These are phyloP conservation scores for Balaeniceps rex DNA, from an alignment of 2,113 vertebrate genomes.

Conservation along the genomic window DNA sequence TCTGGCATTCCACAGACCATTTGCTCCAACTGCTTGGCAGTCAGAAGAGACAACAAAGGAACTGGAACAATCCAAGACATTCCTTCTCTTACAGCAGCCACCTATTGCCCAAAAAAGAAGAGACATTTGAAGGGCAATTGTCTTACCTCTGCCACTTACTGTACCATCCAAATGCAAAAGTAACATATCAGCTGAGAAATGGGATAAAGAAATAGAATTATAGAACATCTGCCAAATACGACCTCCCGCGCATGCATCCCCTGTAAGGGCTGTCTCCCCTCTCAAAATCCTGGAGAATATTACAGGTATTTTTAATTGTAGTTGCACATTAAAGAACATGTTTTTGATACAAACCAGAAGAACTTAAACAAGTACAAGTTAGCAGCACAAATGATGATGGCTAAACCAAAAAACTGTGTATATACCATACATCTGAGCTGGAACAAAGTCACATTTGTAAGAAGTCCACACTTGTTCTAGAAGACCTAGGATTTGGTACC, in stretches of 20 bases:
- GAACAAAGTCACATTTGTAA: not conserved
- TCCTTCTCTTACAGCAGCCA: conserved; percentile 85
- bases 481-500: not conserved
- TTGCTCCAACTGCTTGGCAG: conserved; percentile 83
- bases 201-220: not conserved
- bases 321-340: not conserved
- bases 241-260: not conserved
- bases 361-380: not conserved
- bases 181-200: not conserved
- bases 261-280: not conserved
- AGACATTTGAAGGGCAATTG: not conserved
- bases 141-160: not conserved
- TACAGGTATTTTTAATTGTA: not conserved
- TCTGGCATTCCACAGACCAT: conserved; percentile 88
- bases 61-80: conserved; percentile 88
- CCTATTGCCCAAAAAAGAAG: conserved; percentile 53
- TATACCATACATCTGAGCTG: not conserved
- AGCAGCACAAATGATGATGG: not conserved
- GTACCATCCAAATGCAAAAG: not conserved
- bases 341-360: not conserved
- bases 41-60: conserved; percentile 83
- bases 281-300: not conserved
- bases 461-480: not conserved
- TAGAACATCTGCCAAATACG: not conserved
- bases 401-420: not conserved